phyloP scores from a whole-genome alignment of 1,140 invertebrate genomes.

The Achatina immaculata region DNA sequence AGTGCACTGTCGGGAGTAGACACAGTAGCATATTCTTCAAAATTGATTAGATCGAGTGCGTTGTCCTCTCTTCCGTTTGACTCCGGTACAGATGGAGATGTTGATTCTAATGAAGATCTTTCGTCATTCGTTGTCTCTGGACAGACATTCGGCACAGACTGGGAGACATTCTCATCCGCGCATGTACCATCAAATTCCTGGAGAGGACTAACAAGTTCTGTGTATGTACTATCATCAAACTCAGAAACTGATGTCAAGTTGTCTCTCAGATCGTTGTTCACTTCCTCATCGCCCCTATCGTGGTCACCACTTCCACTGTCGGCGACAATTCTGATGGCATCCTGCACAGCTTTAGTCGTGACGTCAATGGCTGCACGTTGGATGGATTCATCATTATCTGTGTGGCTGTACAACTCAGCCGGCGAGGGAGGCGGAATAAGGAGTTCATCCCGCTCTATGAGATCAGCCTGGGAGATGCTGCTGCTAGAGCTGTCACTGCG shows the following conservation, averaged over 20 bases:
- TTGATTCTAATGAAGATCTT: background rate
- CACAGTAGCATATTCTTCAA: background rate
- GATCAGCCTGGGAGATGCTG: conserved; percentile 20
- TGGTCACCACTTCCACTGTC: conserved; percentile 29
- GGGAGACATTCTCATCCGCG: background rate
- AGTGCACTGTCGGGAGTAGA: background rate
- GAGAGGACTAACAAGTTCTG: background rate
- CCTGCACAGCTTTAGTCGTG: conserved; percentile 43
- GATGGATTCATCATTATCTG: conserved; percentile 34
- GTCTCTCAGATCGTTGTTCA: background rate
- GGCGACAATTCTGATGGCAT: conserved; percentile 44
- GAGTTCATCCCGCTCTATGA: background rate
- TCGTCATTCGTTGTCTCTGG: background rate
- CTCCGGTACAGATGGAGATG: background rate
- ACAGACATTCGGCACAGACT: conserved; percentile 19
- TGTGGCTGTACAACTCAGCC: background rate
- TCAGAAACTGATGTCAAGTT: background rate
- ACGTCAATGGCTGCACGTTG: conserved; percentile 42
- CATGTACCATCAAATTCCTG: conserved; percentile 6
- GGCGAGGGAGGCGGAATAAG: background rate
- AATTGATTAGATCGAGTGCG: background rate
- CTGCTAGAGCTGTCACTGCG: background rate
- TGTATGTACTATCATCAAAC: background rate
- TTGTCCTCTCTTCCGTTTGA: background rate
- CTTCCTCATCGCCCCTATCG: no score